Evolutionary conservation across 2,797 vertebrate genomes (phyloP).

Genomic region (Cryptoblepharus egeriae): DNA sequence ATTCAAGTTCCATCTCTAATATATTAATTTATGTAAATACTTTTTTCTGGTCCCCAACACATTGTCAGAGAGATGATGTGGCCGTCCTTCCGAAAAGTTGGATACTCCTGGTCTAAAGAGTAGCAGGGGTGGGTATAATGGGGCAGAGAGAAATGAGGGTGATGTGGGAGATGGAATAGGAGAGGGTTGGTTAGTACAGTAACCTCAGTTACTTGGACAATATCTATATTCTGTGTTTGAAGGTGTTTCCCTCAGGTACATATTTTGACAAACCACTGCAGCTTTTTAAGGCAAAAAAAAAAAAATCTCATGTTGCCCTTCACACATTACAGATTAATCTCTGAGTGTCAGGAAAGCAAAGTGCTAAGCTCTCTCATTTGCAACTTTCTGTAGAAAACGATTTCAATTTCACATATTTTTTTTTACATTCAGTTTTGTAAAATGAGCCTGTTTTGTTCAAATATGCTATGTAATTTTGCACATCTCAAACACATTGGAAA

Average conservation of each 20-base stretch:
- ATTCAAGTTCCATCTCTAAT: no score
- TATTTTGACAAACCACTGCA: background rate
- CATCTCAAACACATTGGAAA: conserved; percentile 37
- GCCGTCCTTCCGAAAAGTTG: no score
- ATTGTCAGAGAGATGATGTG: no score
- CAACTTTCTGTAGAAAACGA: background rate
- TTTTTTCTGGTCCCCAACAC: no score
- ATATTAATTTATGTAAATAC: no score
- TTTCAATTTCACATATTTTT: background rate
- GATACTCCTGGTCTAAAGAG: no score
- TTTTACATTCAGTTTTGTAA: background rate
- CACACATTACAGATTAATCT: conserved; percentile 6
- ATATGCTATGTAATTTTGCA: conserved; percentile 23
- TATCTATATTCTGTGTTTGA: background rate
- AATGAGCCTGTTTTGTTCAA: background rate
- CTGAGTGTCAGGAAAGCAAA: background rate
- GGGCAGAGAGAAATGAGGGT: no score
- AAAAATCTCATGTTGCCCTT: background rate
- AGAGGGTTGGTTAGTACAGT: no score
- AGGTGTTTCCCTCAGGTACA: background rate
- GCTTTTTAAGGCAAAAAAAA: background rate
- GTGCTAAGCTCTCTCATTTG: conserved; percentile 3
- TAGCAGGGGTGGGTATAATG: no score
- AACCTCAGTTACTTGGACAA: background rate
- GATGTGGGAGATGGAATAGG: no score